Evolutionary conservation across 1,140 invertebrate genomes (phyloP).

Genomic region (Holcopasites calliopsidis): DNA sequence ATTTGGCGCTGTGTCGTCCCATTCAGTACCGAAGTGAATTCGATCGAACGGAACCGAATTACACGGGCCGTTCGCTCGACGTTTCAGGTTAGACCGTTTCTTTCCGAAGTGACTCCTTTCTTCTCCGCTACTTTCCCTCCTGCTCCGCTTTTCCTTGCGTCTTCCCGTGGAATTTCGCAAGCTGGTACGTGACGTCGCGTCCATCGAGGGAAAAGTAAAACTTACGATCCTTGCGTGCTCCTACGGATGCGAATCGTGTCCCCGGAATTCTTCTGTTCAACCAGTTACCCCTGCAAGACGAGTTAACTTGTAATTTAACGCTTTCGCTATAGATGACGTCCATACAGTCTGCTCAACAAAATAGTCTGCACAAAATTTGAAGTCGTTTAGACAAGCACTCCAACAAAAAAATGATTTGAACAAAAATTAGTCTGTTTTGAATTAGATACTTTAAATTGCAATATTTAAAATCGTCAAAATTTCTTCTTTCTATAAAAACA

Average conservation of each 20-base stretch:
- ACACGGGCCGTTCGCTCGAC: conserved; percentile 66
- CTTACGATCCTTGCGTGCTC: conserved; percentile 24
- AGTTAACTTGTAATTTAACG: too few species aligned
- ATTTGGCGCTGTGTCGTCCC: conserved; percentile 64
- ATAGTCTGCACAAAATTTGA: too few species aligned
- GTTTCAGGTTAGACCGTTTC: conserved; percentile 41
- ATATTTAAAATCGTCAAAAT: too few species aligned
- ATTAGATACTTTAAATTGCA: too few species aligned
- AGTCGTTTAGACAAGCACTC: too few species aligned
- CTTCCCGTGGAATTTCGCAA: conserved; percentile 18
- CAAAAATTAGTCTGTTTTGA: too few species aligned
- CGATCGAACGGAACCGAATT: conserved; percentile 73
- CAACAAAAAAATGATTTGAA: too few species aligned
- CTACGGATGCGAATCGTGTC: not conserved
- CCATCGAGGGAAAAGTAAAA: not conserved
- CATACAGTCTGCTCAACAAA: too few species aligned
- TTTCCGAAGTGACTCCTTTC: conserved; percentile 29
- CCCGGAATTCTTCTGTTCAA: not conserved
- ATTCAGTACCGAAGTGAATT: conserved; percentile 48
- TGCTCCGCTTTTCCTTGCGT: not conserved
- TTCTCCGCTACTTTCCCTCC: not conserved
- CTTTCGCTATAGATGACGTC: too few species aligned
- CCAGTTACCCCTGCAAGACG: too few species aligned
- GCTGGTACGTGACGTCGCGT: conserved; percentile 40
- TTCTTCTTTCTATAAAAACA: too few species aligned